These are phyloP conservation scores for Balearica regulorum DNA, from an alignment of 2,797 vertebrate genomes.

Conservation along the genomic window DNA sequence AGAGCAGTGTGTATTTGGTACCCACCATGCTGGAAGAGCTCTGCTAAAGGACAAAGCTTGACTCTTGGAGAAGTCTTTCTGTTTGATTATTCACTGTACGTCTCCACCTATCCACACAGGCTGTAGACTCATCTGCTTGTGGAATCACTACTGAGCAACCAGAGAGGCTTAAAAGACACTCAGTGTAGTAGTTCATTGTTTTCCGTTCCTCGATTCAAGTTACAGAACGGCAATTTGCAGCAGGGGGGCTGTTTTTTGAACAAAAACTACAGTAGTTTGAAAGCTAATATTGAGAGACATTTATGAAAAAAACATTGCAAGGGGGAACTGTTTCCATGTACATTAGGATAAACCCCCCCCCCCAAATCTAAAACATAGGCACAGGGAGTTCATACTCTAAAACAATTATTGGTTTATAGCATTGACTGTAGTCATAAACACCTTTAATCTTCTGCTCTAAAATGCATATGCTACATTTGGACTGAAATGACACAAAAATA, in stretches of 20 bases:
- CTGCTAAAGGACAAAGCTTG: not conserved
- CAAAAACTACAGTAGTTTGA: not conserved
- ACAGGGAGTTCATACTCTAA: not conserved
- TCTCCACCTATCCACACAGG: not conserved
- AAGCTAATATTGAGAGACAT: not conserved
- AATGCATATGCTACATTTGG: not conserved
- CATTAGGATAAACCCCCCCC: rapidly evolving
- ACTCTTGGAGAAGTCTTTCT: not conserved
- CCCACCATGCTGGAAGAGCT: not conserved
- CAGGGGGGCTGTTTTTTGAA: not conserved
- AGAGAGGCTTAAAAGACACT: not conserved
- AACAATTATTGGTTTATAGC: not conserved
- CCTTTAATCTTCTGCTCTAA: not conserved
- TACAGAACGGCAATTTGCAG: not conserved
- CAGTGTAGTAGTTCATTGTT: not conserved
- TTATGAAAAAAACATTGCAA: not conserved
- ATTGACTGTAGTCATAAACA: not conserved
- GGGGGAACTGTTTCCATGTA: not conserved
- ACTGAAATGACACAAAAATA: not conserved
- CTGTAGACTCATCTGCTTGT: not conserved
- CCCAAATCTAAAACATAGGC: not conserved
- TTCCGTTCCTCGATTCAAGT: not conserved
- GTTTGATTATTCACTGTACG: not conserved
- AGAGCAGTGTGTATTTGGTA: rapidly evolving
- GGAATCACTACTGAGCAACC: not conserved